These are phyloP conservation scores for Corynorhinus townsendii DNA, from an alignment of 2,113 vertebrate species.

Conservation along the genomic window DNA sequence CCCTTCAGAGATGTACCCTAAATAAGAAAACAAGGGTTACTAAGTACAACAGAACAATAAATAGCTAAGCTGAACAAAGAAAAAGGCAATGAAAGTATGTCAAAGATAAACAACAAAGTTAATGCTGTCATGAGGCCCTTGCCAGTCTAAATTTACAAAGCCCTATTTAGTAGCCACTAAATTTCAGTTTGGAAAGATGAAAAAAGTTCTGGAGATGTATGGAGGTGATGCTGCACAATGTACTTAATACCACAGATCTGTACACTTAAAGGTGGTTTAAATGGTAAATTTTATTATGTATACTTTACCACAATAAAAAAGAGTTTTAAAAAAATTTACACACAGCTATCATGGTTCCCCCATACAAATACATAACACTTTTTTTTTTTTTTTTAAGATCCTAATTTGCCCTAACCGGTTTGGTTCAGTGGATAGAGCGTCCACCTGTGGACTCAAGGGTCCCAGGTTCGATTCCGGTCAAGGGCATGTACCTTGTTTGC, in stretches of 20 bases:
- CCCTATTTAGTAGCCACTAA: neutral
- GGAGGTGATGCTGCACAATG: neutral
- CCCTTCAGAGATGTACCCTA: slow-evolving; percentile 92
- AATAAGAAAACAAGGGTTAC: neutral
- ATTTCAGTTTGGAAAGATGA: neutral
- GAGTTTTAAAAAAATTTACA: neutral
- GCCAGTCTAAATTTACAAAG: neutral
- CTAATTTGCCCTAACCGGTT: neutral
- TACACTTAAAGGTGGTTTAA: neutral
- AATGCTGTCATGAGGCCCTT: neutral
- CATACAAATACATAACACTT: neutral
- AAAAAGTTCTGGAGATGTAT: neutral
- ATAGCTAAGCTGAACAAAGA: neutral
- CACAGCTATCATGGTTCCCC: neutral
- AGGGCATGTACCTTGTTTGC: too few relatives aligned
- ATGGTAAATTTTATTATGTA: neutral
- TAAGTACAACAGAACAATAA: neutral
- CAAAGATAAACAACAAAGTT: neutral
- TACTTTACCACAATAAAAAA: neutral
- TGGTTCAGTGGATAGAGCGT: too few relatives aligned
- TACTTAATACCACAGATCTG: neutral
- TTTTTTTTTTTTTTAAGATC: neutral
- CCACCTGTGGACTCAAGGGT: too few relatives aligned
- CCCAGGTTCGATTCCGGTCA: too few relatives aligned
- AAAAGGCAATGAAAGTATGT: neutral